These are phyloP conservation scores for Trichonephila clavipes DNA, from an alignment of 1,140 invertebrate species.

Conservation along the genomic window DNA sequence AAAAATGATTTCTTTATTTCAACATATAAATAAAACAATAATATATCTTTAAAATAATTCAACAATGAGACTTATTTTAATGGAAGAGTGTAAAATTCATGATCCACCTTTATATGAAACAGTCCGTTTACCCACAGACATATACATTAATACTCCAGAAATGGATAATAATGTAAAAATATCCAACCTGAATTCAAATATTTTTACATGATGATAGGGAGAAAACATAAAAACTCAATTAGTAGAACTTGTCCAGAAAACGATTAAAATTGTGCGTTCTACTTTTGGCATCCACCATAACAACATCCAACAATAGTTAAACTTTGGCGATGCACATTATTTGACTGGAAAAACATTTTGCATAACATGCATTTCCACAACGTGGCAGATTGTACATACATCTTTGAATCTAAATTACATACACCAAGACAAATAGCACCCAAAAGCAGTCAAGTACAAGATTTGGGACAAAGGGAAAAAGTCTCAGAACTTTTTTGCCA, in stretches of 20 bases:
- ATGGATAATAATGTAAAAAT: conserved; percentile 56
- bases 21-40: conserved; percentile 71
- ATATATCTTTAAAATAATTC: conserved; percentile 65
- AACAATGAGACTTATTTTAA: conserved; percentile 51
- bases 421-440: conserved; percentile 68
- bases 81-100: conserved; percentile 58
- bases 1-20: conserved; percentile 28
- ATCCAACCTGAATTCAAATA: conserved; percentile 69
- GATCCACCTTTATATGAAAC: conserved; percentile 43
- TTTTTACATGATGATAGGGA: conserved; percentile 15
- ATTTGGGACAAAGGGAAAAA: conserved; percentile 11
- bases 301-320: conserved; percentile 75
- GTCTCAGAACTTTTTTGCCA: conserved; percentile 6
- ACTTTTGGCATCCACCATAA: conserved; percentile 76
- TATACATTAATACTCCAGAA: conserved; percentile 65
- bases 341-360: conserved; percentile 62
- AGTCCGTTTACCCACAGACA: conserved; percentile 12
- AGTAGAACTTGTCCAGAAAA: conserved; percentile 77
- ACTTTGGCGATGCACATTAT: conserved; percentile 73
- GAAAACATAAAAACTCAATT: conserved; percentile 73
- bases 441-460: conserved; percentile 19
- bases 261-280: conserved; percentile 77
- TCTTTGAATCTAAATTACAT: conserved; percentile 13
- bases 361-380: conserved; percentile 62
- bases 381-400: conserved; percentile 67